Conservation (phyloP, 2,888 invertebrate genomes). For the Lepas anatifera region DNA sequence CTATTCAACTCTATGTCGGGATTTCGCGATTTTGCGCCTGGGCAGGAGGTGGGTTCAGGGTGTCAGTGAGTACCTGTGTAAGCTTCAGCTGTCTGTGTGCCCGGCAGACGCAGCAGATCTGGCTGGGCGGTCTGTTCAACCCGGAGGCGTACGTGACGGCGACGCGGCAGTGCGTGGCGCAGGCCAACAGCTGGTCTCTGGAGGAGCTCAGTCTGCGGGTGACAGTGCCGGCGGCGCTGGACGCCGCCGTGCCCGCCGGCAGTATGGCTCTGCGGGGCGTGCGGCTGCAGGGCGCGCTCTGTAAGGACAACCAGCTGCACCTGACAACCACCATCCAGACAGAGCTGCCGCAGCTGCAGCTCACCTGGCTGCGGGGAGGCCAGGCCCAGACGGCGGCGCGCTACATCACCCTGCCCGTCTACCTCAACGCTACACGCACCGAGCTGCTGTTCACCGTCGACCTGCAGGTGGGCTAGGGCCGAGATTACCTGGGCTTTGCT, state of each 20-base stretch:
- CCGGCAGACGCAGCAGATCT: conserved; percentile 43
- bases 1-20: too few relatives aligned
- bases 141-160: conserved; percentile 99
- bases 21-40: too few relatives aligned
- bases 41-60: too few relatives aligned
- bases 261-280: conserved; percentile 46
- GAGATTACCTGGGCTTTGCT: too few relatives aligned
- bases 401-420: conserved; percentile 77
- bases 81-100: too few relatives aligned
- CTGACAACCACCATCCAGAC: conserved; percentile 90
- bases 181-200: conserved; percentile 57
- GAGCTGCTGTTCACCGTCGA: conserved; percentile 92
- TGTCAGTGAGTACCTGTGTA: too few relatives aligned
- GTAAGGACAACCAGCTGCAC: conserved; percentile 75
- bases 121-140: conserved; percentile 94
- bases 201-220: conserved; percentile 88
- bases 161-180: conserved; percentile 94
- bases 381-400: conserved; percentile 43
- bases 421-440: conserved; percentile 88
- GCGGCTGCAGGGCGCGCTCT: conserved; percentile 91
- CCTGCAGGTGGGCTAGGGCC: too few relatives aligned
- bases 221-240: conserved; percentile 38
- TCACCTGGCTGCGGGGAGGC: conserved; percentile 67
- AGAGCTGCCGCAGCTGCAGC: conserved; percentile 74
- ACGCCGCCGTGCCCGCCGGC: conserved; percentile 10